Conservation (phyloP, 2,797 vertebrate species). For the Dendrocincla tyrannina region DNA sequence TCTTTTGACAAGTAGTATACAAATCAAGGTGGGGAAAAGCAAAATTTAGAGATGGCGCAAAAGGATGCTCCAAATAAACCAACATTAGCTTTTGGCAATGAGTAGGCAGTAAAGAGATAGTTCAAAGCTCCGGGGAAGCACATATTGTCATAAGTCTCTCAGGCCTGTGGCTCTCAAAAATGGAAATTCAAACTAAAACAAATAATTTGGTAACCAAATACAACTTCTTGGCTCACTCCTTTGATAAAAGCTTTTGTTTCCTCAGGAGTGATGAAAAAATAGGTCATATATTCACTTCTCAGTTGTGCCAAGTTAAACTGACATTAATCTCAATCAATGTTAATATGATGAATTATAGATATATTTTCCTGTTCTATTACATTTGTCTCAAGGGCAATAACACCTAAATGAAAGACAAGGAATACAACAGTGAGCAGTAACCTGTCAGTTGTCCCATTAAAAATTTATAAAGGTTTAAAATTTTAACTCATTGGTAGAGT, state of each 20-base stretch:
- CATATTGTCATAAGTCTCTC: not conserved
- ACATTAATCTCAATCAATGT: not conserved
- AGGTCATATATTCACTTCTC: not conserved
- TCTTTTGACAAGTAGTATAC: not conserved
- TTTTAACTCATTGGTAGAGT: not conserved
- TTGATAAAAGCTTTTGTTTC: not conserved
- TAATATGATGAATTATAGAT: not conserved
- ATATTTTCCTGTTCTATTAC: not conserved
- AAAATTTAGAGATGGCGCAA: not conserved
- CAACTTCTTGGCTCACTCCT: not conserved
- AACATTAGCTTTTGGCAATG: not conserved
- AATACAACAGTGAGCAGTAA: not conserved
- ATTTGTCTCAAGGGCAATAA: not conserved
- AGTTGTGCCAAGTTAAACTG: not conserved
- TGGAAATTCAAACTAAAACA: not conserved
- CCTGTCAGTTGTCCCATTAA: not conserved
- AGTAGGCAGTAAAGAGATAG: not conserved
- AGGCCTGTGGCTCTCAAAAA: not conserved
- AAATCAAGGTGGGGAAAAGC: not conserved
- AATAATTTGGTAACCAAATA: not conserved
- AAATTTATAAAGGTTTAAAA: not conserved
- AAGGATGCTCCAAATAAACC: not conserved
- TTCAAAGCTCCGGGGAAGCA: not conserved
- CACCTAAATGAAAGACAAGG: not conserved
- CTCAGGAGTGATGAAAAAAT: not conserved